Percentiles rank a stretch among this genome's conserved stretches.
Conservation (phyloP, 2,113 vertebrate species). For the Platycercus adscitus region DNA sequence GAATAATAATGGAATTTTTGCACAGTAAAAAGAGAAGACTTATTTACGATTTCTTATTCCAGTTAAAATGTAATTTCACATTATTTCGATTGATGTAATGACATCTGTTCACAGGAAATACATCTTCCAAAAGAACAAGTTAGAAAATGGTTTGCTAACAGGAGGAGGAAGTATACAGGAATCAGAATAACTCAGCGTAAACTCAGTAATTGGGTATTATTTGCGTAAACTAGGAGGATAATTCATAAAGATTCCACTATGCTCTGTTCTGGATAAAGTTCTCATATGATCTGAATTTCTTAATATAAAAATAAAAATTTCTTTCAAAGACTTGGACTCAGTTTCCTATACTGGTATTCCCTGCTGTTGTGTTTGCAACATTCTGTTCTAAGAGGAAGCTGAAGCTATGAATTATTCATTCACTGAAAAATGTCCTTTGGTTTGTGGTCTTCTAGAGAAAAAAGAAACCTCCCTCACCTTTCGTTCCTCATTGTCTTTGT, state of each 20-base stretch:
- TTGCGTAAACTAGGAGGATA: neutral
- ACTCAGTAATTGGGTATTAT: neutral
- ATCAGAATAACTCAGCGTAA: neutral
- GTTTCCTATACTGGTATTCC: neutral
- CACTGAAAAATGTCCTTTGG: neutral
- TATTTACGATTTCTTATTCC: neutral
- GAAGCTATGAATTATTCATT: neutral
- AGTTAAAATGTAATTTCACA: neutral
- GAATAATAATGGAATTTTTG: neutral
- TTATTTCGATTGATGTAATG: neutral
- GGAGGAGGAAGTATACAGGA: neutral
- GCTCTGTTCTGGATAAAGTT: neutral
- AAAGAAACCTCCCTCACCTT: neutral
- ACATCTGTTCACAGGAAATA: neutral
- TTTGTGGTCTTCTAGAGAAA: neutral
- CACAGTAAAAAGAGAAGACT: neutral
- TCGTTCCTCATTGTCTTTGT: neutral
- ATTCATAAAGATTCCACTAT: neutral
- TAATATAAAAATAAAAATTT: neutral
- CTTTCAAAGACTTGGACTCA: neutral
- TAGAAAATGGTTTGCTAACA: neutral
- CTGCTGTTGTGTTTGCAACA: neutral
- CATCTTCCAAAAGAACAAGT: neutral
- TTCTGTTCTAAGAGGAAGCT: neutral
- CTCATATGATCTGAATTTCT: neutral